phyloP scores from a whole-genome alignment of 2,113 vertebrate species.

The Xiphophorus maculatus region DNA sequence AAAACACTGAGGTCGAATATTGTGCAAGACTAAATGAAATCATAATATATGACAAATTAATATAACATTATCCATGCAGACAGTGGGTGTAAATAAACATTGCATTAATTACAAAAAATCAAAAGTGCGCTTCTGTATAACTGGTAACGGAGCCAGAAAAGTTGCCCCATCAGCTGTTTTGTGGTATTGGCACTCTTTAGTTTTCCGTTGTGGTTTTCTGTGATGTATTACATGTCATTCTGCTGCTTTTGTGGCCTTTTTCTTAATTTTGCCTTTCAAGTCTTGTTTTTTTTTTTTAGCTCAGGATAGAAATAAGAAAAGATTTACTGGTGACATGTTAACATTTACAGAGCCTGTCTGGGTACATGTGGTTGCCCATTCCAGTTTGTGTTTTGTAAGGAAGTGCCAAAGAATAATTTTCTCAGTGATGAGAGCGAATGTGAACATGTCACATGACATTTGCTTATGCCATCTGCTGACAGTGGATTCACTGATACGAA shows the following conservation, averaged over 20 bases:
- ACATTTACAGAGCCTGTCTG: background rate
- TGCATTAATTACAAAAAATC: background rate
- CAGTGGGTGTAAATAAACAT: background rate
- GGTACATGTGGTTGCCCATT: background rate
- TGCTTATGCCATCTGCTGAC: constrained; percentile 60
- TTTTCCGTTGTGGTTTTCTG: constrained; percentile 7
- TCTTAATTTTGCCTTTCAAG: background rate
- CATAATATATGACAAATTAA: background rate
- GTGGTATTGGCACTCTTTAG: background rate
- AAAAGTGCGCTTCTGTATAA: background rate
- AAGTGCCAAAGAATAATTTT: constrained; percentile 18
- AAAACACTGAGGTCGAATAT: background rate
- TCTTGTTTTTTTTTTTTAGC: background rate
- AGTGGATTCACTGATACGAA: constrained; percentile 33
- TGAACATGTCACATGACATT: constrained; percentile 38
- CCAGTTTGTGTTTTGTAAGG: background rate
- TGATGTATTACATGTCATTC: background rate
- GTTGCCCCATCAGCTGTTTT: background rate
- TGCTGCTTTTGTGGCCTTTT: background rate
- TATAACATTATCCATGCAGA: background rate
- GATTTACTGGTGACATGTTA: background rate
- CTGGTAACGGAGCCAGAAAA: background rate
- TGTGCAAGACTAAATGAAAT: background rate
- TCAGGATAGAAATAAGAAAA: constrained; percentile 1
- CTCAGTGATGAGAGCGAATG: background rate